Base-by-base conservation (phyloP, 2,888 invertebrate species). In the Synanthedon myopaeformis region DNA sequence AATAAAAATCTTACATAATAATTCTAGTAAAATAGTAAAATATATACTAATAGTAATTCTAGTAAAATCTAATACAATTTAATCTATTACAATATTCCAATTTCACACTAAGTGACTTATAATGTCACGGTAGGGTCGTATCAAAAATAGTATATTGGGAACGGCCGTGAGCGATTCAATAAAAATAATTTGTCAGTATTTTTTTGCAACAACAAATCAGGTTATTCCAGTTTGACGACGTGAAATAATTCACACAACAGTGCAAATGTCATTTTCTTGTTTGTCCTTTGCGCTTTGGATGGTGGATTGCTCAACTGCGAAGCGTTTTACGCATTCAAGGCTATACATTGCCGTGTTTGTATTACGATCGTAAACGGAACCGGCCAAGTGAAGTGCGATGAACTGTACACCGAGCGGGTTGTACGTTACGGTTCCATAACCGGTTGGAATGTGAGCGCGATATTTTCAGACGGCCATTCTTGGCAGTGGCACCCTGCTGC, bases 381-480 rank as follows among this genome's bases (percentile, higher is more conserved):
- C 23, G 57, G 11, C 23, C 52, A 12, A 51, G 48, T 28, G 51
- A 54, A 49, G 57, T 57, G 57, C 58, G 54, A 52, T 57, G 57
- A 57, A 57, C 57, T 55, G 54, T 35, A 42, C 48, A 42, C 19
- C 13, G 51, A 41, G n/a, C 12, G 41, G 28, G 51, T 23, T 23
- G 42, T 51, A 41, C 19, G 11, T 19, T 51, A 17, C 35, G 12
- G 51, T 45, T 53, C 54, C 55, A 54, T 50, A 55, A 60, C 57
- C 58, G 59, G 57, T 55, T 52, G 57, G 54, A 55, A 57, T 57
- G 55, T 51, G 55, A 52, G 51, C 54, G 55, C 55, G 58, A 57
- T 60, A 61, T 60, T 61, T 60, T 61, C 59, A 60, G 59, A 53
- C 51, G 35, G 13, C 54, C 52, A 53, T 51, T 57, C 57, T 59